A percentile compares a stretch with the other conserved stretches of the same genome.
Conservation (phyloP, 2,113 vertebrate species). For the Vulpes vulpes region DNA sequence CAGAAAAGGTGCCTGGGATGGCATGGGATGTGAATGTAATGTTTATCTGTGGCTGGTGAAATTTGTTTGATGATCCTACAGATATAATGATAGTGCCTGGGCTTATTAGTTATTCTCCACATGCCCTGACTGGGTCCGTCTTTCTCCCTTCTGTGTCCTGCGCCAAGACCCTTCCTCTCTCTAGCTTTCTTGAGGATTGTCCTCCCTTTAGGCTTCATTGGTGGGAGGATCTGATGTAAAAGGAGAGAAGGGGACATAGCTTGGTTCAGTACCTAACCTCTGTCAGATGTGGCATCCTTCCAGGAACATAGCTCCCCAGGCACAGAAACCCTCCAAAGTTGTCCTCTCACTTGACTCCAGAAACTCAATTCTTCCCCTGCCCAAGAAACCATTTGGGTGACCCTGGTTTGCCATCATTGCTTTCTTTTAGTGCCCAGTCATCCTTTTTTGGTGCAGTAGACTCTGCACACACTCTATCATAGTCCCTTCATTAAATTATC, state of each 20-base stretch:
- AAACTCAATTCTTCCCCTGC: not conserved
- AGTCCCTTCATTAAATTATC: not conserved
- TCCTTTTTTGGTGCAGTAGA: not conserved
- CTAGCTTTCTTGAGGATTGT: not conserved
- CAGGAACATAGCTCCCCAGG: not conserved
- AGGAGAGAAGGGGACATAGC: not conserved
- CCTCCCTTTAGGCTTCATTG: not conserved
- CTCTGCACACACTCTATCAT: not conserved
- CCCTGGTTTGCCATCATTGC: not conserved
- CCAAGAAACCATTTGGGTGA: not conserved
- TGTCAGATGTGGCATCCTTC: not conserved
- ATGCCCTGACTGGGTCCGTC: not conserved
- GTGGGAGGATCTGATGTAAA: not conserved
- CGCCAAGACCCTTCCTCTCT: not conserved
- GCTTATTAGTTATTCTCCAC: not conserved
- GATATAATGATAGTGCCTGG: not conserved
- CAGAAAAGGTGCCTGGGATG: not conserved
- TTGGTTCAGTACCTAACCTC: not conserved
- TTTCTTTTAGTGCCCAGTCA: not conserved
- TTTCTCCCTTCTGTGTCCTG: not conserved
- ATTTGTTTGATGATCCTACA: not conserved
- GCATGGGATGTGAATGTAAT: not conserved
- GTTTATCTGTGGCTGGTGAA: not conserved
- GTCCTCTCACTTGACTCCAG: not conserved
- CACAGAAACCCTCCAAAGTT: not conserved